Base-by-base conservation (phyloP, 2,888 invertebrate genomes). In the Halictus ligatus region DNA sequence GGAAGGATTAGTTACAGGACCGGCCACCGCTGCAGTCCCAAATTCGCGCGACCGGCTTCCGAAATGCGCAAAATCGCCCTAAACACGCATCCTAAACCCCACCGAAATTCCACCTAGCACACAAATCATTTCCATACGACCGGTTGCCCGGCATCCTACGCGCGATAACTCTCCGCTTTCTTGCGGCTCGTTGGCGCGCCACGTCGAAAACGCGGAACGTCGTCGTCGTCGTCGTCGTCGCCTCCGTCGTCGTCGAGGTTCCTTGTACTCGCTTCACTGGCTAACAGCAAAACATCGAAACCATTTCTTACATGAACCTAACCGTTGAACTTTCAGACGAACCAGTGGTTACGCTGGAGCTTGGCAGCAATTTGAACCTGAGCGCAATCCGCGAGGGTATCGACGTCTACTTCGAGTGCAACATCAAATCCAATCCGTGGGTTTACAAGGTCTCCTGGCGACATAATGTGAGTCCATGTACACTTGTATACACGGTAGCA, bases 321-420 rank as follows among this genome's bases (percentile, higher is more conserved):
- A 78, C 18, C 25, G 6, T 58, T 35, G 79, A 83, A 88, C 92
- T 96, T 96, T 64, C 96, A 98, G 98, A 98, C 96, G 97, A 97
- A 25, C 98, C 98, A 1, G 97, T 98, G 91, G 98, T 98, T 81
- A 97, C 97, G 15, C 95, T 98, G 90, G 98, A 98, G 93, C 96
- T 98, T 90, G 98, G 98, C 6, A 98, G 98, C 90, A 98, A 97
- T 91, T 96, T 98, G 73, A 97, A 98, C 94, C 97, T 98, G 1
- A 97, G 96, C 86, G 97, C 97, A 91, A 98, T 98, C 92, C 97
- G 97, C 91, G 98, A 98, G 95, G 98, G 98, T 12, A 98, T 98
- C 85, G 98, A 98, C 94, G 98, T 98, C 18, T 98, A 98, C 96
- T 98, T 98, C 94, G 98, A 98, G 95, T 98, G 98, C 96, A 98